These are phyloP conservation scores for Sinella curviseta DNA, from an alignment of 1,140 invertebrate genomes.

Conservation along the genomic window DNA sequence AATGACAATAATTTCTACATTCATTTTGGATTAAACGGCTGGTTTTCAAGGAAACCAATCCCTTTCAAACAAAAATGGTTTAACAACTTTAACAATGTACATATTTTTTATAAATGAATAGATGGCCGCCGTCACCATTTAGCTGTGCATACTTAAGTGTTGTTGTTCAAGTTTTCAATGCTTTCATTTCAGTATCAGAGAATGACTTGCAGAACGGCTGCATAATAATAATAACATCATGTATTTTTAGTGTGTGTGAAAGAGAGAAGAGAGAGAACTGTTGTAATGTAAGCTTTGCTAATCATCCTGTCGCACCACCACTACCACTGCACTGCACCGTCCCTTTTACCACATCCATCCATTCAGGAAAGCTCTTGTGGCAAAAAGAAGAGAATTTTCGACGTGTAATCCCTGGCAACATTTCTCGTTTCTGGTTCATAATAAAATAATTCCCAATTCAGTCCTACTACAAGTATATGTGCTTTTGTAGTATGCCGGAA, in stretches of 20 bases:
- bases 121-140: too few species aligned
- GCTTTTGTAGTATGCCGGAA: not conserved
- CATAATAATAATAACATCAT: too few species aligned
- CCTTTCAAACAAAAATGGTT: not conserved
- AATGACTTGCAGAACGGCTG: constrained; percentile 16
- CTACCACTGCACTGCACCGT: not conserved
- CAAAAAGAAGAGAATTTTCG: constrained; percentile 3
- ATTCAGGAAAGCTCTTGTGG: constrained; percentile 4
- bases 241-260: not conserved
- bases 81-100: not conserved
- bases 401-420: constrained; percentile 10
- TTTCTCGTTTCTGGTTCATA: constrained; percentile 12
- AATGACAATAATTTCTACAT: constrained; percentile 1
- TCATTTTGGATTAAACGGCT: not conserved
- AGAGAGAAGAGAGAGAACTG: not conserved
- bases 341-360: not conserved
- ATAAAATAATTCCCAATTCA: not conserved
- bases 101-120: not conserved
- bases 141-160: constrained; percentile 1
- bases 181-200: not conserved
- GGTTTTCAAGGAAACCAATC: not conserved
- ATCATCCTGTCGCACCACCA: not conserved
- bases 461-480: not conserved
- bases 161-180: not conserved
- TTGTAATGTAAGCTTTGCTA: constrained; percentile 10